These are phyloP conservation scores for Xiphophorus birchmanni DNA, from an alignment of 2,797 vertebrate species.

Conservation along the genomic window DNA sequence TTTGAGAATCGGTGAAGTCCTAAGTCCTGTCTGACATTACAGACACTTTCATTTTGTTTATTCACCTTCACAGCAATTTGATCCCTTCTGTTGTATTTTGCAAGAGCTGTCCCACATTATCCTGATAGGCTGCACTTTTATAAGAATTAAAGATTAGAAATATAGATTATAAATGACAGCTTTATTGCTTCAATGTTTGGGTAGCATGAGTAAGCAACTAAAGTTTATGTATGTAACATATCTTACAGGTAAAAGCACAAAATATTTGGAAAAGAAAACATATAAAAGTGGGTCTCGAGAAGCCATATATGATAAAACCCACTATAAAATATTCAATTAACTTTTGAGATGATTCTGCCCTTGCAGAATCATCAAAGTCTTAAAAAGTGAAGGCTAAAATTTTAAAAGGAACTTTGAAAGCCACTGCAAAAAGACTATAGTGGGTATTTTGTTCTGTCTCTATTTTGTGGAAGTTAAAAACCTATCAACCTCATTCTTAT, in stretches of 20 bases:
- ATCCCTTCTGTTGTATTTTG: conserved; percentile 26
- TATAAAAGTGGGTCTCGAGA: neutral
- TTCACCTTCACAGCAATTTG: conserved; percentile 43
- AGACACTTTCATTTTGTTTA: conserved; percentile 31
- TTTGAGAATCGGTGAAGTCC: conserved; percentile 35
- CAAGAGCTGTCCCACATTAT: conserved; percentile 14
- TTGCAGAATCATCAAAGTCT: neutral
- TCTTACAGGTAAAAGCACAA: neutral
- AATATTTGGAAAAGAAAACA: neutral
- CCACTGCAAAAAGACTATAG: neutral
- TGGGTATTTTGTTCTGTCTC: neutral
- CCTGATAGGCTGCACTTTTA: conserved; percentile 1
- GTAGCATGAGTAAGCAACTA: neutral
- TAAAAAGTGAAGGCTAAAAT: neutral
- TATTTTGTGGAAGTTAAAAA: neutral
- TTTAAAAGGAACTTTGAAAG: neutral
- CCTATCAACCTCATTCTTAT: neutral
- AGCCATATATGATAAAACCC: neutral
- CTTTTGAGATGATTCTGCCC: neutral
- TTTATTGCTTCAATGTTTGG: neutral
- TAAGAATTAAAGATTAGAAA: conserved; percentile 7
- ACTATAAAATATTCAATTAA: neutral
- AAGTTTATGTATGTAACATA: neutral
- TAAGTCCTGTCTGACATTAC: conserved; percentile 32
- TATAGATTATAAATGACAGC: neutral